These are phyloP conservation scores for Lamellibrachia columna DNA, from an alignment of 2,888 invertebrate genomes.

Conservation along the genomic window DNA sequence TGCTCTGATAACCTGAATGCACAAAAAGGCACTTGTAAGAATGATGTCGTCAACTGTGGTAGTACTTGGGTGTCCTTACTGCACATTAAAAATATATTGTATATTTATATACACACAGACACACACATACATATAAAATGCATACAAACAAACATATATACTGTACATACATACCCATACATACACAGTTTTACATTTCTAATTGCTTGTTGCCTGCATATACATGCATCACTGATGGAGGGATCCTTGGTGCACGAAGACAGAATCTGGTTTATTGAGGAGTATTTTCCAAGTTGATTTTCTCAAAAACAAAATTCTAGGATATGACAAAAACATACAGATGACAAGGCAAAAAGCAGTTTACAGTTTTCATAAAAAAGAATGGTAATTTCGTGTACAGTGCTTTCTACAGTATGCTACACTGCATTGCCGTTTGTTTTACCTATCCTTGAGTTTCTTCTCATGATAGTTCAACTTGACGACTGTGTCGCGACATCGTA, in stretches of 20 bases:
- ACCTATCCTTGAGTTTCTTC: conserved; percentile 55
- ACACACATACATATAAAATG: neutral
- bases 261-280: too few relatives aligned
- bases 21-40: neutral
- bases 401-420: too few relatives aligned
- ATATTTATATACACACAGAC: neutral
- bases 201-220: too few relatives aligned
- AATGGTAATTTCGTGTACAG: too few relatives aligned
- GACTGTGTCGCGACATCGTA: conserved; percentile 65
- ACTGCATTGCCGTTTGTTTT: too few relatives aligned
- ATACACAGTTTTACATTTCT: neutral
- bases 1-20: conserved; percentile 59
- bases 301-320: too few relatives aligned
- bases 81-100: neutral
- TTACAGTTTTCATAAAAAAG: too few relatives aligned
- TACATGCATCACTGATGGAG: too few relatives aligned
- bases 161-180: neutral
- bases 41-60: neutral
- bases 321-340: too few relatives aligned
- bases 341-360: too few relatives aligned
- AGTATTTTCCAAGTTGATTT: too few relatives aligned
- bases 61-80: neutral
- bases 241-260: too few relatives aligned
- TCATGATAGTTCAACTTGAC: conserved; percentile 66
- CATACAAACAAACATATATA: neutral